phyloP scores from a whole-genome alignment of 2,797 vertebrate genomes.

The Apogon hyalosoma region DNA sequence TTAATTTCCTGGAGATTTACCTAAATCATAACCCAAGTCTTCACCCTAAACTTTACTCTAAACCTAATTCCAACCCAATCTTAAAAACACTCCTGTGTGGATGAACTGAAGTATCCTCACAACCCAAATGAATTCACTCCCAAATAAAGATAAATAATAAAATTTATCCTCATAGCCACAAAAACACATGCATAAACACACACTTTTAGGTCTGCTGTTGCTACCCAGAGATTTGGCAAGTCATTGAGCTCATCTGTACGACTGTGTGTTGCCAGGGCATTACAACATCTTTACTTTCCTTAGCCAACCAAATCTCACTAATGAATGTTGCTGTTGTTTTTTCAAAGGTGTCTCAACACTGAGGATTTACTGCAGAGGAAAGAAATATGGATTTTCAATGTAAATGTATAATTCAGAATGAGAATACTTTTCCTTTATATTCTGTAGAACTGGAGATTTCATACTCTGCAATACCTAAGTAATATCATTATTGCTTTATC shows the following conservation, averaged over 20 bases:
- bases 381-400: constrained; percentile 1
- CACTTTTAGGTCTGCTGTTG: constrained; percentile 48
- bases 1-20: no score
- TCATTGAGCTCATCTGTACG: constrained; percentile 39
- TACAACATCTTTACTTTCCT: constrained; percentile 71
- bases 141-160: no score
- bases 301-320: constrained; percentile 54
- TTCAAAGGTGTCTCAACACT: constrained; percentile 11
- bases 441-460: no score
- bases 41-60: no score
- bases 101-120: no score
- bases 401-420: constrained; percentile 4
- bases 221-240: constrained; percentile 68
- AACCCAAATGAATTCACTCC: no score
- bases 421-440: background rate
- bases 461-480: no score
- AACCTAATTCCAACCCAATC: no score
- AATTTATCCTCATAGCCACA: constrained; percentile 1
- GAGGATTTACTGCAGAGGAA: background rate
- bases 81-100: no score
- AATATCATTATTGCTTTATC: no score
- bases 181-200: constrained; percentile 26
- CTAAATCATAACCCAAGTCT: no score
- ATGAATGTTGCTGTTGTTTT: constrained; percentile 32
- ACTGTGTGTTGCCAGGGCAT: constrained; percentile 66